A percentile compares a stretch with the other conserved stretches of the same genome.
Conservation (phyloP, 2,797 vertebrate species). For the Dallia pectoralis region DNA sequence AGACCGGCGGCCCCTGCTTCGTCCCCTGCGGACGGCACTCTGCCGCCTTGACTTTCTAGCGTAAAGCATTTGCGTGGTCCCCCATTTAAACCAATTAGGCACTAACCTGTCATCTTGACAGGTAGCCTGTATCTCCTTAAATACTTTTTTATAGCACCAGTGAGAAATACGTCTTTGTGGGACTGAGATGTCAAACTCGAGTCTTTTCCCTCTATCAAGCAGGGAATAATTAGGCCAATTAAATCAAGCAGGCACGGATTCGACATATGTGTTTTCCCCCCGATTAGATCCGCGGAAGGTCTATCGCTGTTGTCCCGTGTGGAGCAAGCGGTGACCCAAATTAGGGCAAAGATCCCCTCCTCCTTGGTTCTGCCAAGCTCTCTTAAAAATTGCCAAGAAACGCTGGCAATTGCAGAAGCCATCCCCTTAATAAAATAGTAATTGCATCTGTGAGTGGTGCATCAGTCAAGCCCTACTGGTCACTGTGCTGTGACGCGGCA, state of each 20-base stretch:
- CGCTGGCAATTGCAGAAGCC: slow-evolving; percentile 60
- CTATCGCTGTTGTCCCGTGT: slow-evolving; percentile 61
- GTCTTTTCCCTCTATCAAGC: slow-evolving; percentile 44
- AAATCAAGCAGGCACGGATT: slow-evolving; percentile 67
- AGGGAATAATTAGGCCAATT: slow-evolving; percentile 78
- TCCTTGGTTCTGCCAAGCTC: slow-evolving; percentile 35
- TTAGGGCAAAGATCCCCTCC: slow-evolving; percentile 64
- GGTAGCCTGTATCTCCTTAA: slow-evolving; percentile 60
- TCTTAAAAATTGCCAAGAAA: slow-evolving; percentile 56
- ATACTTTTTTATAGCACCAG: slow-evolving; percentile 48
- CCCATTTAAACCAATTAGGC: slow-evolving; percentile 67
- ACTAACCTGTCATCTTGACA: slow-evolving; percentile 64
- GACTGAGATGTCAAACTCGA: slow-evolving; percentile 36
- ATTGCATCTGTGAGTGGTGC: slow-evolving; percentile 49
- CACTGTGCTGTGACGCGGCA: background rate
- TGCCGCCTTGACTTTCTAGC: slow-evolving; percentile 36
- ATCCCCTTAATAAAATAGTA: slow-evolving; percentile 74
- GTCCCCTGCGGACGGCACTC: slow-evolving; percentile 33
- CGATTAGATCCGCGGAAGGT: slow-evolving; percentile 64
- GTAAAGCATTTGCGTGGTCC: slow-evolving; percentile 55
- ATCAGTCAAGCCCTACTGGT: slow-evolving; percentile 14
- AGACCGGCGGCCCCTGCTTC: slow-evolving; percentile 11
- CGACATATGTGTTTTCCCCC: slow-evolving; percentile 70
- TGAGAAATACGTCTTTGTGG: slow-evolving; percentile 39
- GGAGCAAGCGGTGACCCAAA: slow-evolving; percentile 76